Base-by-base conservation (phyloP, 2,888 invertebrate species). In the Pollenia labialis region DNA sequence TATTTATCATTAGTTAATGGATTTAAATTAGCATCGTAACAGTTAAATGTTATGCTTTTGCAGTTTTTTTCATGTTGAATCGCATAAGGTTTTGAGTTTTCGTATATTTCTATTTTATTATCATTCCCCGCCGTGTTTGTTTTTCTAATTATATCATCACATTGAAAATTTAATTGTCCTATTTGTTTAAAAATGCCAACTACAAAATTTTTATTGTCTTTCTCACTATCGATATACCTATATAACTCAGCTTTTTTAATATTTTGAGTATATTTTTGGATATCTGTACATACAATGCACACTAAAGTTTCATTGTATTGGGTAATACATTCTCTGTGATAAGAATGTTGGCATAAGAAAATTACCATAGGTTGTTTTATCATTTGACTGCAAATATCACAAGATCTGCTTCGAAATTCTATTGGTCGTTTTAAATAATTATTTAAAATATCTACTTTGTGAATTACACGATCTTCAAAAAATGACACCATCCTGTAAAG, bases 261-360 rank as follows among this genome's bases (percentile, higher is more conserved):
- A 11, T 42, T 74, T 44, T 4, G 18, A 7, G 66, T 48, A 8
- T 12, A 44, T 4, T 32, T 71, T 23, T 66, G 32, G 40, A 54
- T 52, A 18, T 66, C 50, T 32, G 40, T 14, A 50, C 86, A 86
- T 12, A 75, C n/a, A 46, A 86, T 32, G 32, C 86, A 86, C 4
- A 42, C n/a, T 18, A 52, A 40, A 7, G 23, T 10, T 16, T 76
- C 69, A 50, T 60, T 69, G 16, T 58, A 84, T 11, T 81, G 60
- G 6, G 18, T 11, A 1, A 85, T 23, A 62, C 91, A 91, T 71
- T 91, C 89, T 66, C 88, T 90, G 60, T 91, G 91, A 50, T 89
- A 91, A 1, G 90, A 88, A 84, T 91, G 91, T 71, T 91, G 91
- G 54, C 91, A 91, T 32, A 91, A 68, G 60, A 89, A 91, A 85